Base-by-base conservation (phyloP, 2,888 invertebrate genomes). In the Diplazon laetatorius region DNA sequence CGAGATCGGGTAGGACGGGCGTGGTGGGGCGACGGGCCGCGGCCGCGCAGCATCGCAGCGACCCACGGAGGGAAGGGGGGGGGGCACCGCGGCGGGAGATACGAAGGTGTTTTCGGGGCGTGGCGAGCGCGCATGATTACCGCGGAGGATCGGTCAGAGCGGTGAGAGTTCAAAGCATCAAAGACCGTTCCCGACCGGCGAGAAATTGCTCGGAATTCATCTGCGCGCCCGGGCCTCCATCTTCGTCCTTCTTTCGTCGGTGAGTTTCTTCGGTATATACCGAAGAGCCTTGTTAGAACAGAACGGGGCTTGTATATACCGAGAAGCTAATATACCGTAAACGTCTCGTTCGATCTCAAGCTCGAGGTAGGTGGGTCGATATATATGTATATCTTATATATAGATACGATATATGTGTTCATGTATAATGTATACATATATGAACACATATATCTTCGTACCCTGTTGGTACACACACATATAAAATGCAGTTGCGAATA, bases 161-260 rank as follows among this genome's bases (percentile, higher is more conserved):
- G 91, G 90, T 90, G 90, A 91, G 89, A 90, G 90, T 91, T 90
- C 90, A 91, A 91, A 90, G 91, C 90, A 90, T 90, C 91, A 90
- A 91, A 90, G 89, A 86, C 85, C 85, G 85, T 86, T n/a, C 89
- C 89, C 86, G 86, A 84, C 84, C 81, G 82, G 87, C 89, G 88
- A 89, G 88, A 89, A 89, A 89, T 89, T 89, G 89, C 88, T 88
- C 87, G 87, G 89, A 87, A 89, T 88, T 88, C 89, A 88, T 89
- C 88, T 85, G 87, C 83, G 14, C 37, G 30, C 30, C 16, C 30
- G 9, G 14, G 8, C 9, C 42, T 60, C 44, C 62, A 14, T 69
- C 70, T 55, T 16, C 16, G 18, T 57, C 25, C 42, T 18, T 20
- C 20, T 63, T 52, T 55, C 20, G 52, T n/a, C 42, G 50, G 9